These are phyloP conservation scores for Meloidogyne hapla DNA, from an alignment of 1,140 invertebrate genomes.

Conservation along the genomic window DNA sequence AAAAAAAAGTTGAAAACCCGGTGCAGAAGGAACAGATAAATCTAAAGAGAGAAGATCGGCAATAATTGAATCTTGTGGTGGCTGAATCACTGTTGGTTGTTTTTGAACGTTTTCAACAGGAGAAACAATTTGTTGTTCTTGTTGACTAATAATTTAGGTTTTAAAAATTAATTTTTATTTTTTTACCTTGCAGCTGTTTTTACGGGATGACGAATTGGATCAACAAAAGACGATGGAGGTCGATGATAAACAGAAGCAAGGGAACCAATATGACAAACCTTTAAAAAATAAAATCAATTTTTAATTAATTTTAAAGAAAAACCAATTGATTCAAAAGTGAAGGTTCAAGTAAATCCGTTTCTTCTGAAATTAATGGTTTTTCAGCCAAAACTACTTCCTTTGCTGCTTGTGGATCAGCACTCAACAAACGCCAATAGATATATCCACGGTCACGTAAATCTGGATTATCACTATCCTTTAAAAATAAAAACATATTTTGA, in stretches of 20 bases:
- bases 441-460: slow-evolving; percentile 96
- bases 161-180: neutral
- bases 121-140: slow-evolving; percentile 11
- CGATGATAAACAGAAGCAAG: slow-evolving; percentile 99
- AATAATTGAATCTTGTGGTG: slow-evolving; percentile 86
- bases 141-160: neutral
- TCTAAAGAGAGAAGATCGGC: slow-evolving; percentile 95
- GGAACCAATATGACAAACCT: slow-evolving; percentile 88
- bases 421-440: slow-evolving; percentile 97
- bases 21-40: slow-evolving; percentile 72
- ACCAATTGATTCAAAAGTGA: slow-evolving; percentile 96
- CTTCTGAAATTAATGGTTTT: slow-evolving; percentile 97
- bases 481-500: neutral
- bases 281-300: slow-evolving; percentile 6
- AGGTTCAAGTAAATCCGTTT: slow-evolving; percentile 96
- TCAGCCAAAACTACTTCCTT: slow-evolving; percentile 97
- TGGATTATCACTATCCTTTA: slow-evolving; percentile 91
- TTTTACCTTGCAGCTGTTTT: slow-evolving; percentile 16
- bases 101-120: slow-evolving; percentile 50
- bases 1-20: slow-evolving; percentile 3
- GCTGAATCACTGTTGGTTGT: slow-evolving; percentile 76
- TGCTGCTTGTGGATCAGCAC: slow-evolving; percentile 94
- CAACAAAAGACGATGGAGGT: slow-evolving; percentile 96
- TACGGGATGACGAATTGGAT: slow-evolving; percentile 71
- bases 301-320: slow-evolving; percentile 14